phyloP scores from a whole-genome alignment of 2,888 invertebrate genomes.

The Agriopis leucophaearia region DNA sequence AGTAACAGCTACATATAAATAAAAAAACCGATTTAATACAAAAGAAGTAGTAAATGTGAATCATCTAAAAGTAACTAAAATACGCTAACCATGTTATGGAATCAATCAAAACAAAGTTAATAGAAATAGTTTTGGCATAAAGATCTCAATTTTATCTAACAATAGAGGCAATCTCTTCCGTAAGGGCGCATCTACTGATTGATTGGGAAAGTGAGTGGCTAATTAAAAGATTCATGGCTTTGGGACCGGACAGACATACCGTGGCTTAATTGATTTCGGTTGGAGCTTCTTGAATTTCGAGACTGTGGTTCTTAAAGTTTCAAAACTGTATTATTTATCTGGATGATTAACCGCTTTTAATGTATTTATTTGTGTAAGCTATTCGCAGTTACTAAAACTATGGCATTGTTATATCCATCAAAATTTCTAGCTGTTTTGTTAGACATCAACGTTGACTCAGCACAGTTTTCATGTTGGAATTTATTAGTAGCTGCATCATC shows the following conservation, averaged over 20 bases:
- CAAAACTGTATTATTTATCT: background rate
- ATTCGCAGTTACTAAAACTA: background rate
- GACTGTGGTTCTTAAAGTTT: slow-evolving; percentile 67
- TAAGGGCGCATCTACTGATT: slow-evolving; percentile 58
- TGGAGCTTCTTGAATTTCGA: slow-evolving; percentile 61
- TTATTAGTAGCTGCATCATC: slow-evolving; percentile 3
- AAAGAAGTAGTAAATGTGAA: background rate
- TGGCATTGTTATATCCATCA: background rate
- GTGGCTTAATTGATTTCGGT: slow-evolving; percentile 81
- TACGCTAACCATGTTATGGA: slow-evolving; percentile 28
- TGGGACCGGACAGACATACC: slow-evolving; percentile 66
- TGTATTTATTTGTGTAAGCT: background rate
- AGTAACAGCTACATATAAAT: no score
- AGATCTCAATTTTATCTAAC: slow-evolving; percentile 55
- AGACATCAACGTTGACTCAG: slow-evolving; percentile 3
- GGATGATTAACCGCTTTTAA: background rate
- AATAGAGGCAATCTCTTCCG: slow-evolving; percentile 58
- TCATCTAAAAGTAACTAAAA: background rate
- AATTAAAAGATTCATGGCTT: slow-evolving; percentile 73
- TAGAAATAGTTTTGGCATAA: slow-evolving; percentile 45
- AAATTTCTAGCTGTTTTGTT: background rate
- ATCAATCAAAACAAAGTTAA: slow-evolving; percentile 43
- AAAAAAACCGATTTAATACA: no score
- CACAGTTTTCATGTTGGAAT: slow-evolving; percentile 17
- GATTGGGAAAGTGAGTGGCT: slow-evolving; percentile 69